Conservation (phyloP, 2,113 vertebrate genomes). For the Ceratotherium simum region DNA sequence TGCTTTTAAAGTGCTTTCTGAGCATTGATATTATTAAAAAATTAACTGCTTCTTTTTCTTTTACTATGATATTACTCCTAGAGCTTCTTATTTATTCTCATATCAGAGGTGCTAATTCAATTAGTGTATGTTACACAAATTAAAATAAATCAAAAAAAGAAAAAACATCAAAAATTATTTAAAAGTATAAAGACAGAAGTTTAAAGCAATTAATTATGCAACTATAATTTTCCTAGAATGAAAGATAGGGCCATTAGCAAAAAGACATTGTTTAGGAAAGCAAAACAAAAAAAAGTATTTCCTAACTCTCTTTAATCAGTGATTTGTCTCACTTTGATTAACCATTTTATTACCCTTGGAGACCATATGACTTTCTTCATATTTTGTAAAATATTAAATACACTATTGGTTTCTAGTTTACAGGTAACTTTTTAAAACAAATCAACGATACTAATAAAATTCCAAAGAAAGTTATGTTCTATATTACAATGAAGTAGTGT, state of each 20-base stretch:
- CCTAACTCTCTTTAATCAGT: not conserved
- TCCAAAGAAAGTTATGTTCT: not conserved
- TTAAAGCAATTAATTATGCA: not conserved
- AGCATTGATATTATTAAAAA: not conserved
- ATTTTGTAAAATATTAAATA: not conserved
- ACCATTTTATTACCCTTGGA: not conserved
- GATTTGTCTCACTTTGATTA: not conserved
- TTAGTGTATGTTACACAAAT: not conserved
- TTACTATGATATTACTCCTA: not conserved
- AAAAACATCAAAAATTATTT: not conserved
- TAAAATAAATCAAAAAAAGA: not conserved
- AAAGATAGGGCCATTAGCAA: not conserved
- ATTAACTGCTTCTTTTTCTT: not conserved
- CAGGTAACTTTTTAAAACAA: constrained; percentile 18
- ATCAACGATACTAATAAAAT: not conserved
- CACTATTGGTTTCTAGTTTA: not conserved
- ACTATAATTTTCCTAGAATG: not conserved
- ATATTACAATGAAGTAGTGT: not conserved
- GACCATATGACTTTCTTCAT: not conserved
- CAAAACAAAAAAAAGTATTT: not conserved
- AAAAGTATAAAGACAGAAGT: not conserved
- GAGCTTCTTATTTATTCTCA: not conserved
- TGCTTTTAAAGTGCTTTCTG: not conserved
- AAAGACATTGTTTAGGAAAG: not conserved
- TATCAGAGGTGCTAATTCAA: not conserved